phyloP scores from a whole-genome alignment of 2,888 invertebrate genomes.

The Orchesellides sinensis region DNA sequence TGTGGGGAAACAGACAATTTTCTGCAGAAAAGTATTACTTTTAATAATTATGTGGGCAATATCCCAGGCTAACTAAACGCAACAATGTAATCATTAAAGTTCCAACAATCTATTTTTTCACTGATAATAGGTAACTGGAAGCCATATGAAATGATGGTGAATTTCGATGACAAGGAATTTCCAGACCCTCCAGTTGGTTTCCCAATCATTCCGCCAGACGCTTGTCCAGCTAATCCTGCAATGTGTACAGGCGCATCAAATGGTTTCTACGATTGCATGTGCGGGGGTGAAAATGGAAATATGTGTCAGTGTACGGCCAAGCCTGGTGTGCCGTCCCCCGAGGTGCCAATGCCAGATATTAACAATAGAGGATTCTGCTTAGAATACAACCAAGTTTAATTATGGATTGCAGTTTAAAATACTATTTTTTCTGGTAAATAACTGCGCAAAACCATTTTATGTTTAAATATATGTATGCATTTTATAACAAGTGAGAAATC shows the following conservation, averaged over 20 bases:
- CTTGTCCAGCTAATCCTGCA: neutral
- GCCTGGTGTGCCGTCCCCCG: neutral
- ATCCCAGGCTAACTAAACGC: too few species aligned
- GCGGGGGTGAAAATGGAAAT: too few species aligned
- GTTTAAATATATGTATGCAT: too few species aligned
- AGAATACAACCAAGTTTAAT: conserved; percentile 29
- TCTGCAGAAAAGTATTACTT: too few species aligned
- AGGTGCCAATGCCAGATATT: conserved; percentile 23
- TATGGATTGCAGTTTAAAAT: too few species aligned
- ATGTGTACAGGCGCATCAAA: too few species aligned
- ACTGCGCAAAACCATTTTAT: too few species aligned
- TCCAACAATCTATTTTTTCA: neutral
- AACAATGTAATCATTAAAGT: neutral
- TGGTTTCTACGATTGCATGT: too few species aligned
- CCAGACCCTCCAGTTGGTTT: conserved; percentile 23
- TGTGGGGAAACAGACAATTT: too few species aligned
- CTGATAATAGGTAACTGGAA: conserved; percentile 38
- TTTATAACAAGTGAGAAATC: too few species aligned
- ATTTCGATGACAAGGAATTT: conserved; percentile 44
- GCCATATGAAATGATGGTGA: conserved; percentile 49
- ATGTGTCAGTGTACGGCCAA: neutral
- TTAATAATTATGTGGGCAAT: too few species aligned
- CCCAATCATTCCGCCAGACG: neutral
- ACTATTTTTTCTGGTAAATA: too few species aligned
- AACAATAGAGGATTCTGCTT: conserved; percentile 57